Evolutionary conservation across 2,888 invertebrate genomes (phyloP).

Genomic region (Rhamnusium bicolor): DNA sequence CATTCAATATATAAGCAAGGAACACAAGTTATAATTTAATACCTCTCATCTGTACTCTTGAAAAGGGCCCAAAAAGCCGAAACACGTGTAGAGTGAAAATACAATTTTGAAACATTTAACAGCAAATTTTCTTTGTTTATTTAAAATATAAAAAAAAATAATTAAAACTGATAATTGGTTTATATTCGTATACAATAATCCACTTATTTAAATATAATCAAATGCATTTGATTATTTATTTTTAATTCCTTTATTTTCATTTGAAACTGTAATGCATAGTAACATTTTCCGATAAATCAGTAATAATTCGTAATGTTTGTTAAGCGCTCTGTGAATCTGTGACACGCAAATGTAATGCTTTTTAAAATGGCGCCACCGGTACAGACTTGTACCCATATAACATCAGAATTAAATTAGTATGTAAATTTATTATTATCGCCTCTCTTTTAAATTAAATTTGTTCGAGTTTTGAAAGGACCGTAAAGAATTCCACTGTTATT

Average conservation of each 20-base stretch:
- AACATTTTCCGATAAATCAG: conserved; percentile 27
- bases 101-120: too few relatives aligned
- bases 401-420: conserved; percentile 32
- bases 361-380: conserved; percentile 32
- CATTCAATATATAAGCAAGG: too few relatives aligned
- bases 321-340: conserved; percentile 8
- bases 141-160: too few relatives aligned
- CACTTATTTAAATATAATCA: background rate
- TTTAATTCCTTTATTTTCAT: background rate
- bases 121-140: too few relatives aligned
- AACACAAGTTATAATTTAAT: too few relatives aligned
- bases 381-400: conserved; percentile 37
- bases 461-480: conserved; percentile 7
- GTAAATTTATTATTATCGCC: conserved; percentile 32
- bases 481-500: background rate
- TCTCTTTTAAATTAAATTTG: conserved; percentile 27
- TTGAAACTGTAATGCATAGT: conserved; percentile 7
- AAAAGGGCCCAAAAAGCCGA: too few relatives aligned
- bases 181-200: background rate
- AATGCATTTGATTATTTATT: background rate
- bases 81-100: too few relatives aligned
- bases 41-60: too few relatives aligned
- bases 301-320: conserved; percentile 25
- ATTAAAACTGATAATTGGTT: background rate
- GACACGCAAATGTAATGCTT: conserved; percentile 23